Conservation (phyloP, 2,113 vertebrate genomes). For the Phyllostomus discolor region DNA sequence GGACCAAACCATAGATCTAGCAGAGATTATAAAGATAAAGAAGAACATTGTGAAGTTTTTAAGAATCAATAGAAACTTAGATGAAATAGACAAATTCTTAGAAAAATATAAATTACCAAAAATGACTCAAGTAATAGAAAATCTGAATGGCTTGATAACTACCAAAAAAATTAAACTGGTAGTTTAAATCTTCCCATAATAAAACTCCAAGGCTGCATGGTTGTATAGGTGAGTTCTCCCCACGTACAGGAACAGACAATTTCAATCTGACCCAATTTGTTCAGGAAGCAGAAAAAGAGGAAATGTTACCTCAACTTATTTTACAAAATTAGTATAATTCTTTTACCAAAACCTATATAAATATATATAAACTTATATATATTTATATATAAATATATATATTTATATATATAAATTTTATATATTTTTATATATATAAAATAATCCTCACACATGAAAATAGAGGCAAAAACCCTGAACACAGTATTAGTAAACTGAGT, state of each 20-base stretch:
- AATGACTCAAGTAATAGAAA: background rate
- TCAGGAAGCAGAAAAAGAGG: background rate
- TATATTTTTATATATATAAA: background rate
- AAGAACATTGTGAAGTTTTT: background rate
- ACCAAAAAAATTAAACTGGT: background rate
- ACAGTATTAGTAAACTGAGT: background rate
- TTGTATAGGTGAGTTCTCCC: background rate
- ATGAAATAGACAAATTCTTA: background rate
- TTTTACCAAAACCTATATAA: background rate
- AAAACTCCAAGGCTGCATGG: background rate
- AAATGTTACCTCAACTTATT: background rate
- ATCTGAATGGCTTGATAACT: background rate
- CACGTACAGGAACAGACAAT: background rate
- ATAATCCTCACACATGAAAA: background rate
- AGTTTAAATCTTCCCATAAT: background rate
- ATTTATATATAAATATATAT: too few species aligned
- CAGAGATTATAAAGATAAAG: background rate
- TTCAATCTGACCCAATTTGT: background rate
- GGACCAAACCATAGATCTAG: background rate
- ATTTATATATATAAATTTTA: too few species aligned
- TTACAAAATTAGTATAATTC: background rate
- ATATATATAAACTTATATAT: background rate
- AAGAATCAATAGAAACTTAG: conserved; percentile 4
- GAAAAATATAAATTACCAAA: conserved; percentile 7
- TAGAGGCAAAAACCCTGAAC: background rate